These are phyloP conservation scores for Desoria tigrina DNA, from an alignment of 2,888 invertebrate genomes.

Conservation along the genomic window DNA sequence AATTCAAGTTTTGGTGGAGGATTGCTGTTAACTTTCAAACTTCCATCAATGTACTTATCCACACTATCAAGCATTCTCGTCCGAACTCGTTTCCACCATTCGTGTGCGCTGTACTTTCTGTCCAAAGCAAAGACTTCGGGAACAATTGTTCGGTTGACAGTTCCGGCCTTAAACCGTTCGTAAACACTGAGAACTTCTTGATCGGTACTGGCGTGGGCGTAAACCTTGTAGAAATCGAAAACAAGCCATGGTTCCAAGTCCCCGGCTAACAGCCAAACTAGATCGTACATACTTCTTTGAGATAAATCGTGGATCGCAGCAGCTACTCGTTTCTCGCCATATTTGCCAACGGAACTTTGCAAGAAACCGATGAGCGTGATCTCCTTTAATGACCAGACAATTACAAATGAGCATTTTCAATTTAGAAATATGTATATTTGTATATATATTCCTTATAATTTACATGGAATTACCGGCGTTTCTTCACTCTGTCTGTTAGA, in stretches of 20 bases:
- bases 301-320: conserved; percentile 34
- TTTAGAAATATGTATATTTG: no score
- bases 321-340: conserved; percentile 42
- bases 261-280: conserved; percentile 40
- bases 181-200: conserved; percentile 31
- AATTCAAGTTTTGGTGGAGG: conserved; percentile 28
- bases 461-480: no score
- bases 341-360: conserved; percentile 33
- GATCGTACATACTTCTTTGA: conserved; percentile 35
- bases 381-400: conserved; percentile 25
- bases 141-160: conserved; percentile 35
- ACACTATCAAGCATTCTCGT: conserved; percentile 29
- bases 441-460: no score
- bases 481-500: no score
- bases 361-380: conserved; percentile 37
- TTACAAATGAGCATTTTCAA: neutral
- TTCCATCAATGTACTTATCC: conserved; percentile 40
- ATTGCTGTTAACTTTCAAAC: conserved; percentile 6
- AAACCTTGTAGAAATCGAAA: conserved; percentile 39
- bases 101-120: conserved; percentile 32
- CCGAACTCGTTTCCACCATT: conserved; percentile 35
- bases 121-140: conserved; percentile 39
- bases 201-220: conserved; percentile 29
- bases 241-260: conserved; percentile 40
- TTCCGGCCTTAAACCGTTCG: conserved; percentile 35